phyloP scores from a whole-genome alignment of 2,888 invertebrate species.

The Encarsia formosa region DNA sequence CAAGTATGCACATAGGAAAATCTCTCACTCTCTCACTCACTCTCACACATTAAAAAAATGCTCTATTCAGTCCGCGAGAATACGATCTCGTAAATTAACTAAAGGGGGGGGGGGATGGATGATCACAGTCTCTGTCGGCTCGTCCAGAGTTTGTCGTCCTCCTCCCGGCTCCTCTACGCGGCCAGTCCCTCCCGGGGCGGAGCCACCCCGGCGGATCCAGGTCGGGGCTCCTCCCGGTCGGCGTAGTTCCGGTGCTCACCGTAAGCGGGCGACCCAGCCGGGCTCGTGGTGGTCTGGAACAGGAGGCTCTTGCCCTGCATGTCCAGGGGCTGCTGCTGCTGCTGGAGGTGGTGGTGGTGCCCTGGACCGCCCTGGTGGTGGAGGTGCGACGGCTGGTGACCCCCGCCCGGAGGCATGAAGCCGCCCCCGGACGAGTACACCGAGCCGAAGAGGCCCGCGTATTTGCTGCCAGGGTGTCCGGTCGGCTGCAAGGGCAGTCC shows the following conservation, averaged over 20 bases:
- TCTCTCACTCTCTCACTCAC: no score
- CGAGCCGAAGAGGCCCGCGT: conserved; percentile 74
- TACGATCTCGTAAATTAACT: neutral
- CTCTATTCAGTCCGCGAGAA: conserved; percentile 19
- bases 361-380: neutral
- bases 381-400: conserved; percentile 40
- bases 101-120: no score
- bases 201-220: conserved; percentile 45
- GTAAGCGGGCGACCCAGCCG: conserved; percentile 49
- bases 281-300: conserved; percentile 41
- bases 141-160: neutral
- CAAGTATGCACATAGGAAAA: no score
- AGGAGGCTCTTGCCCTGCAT: conserved; percentile 46
- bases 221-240: conserved; percentile 12
- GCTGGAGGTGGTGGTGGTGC: conserved; percentile 45
- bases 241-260: conserved; percentile 30
- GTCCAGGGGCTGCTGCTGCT: conserved; percentile 44
- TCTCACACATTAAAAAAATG: conserved; percentile 17
- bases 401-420: conserved; percentile 41
- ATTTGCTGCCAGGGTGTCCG: conserved; percentile 52
- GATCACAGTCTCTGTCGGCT: no score
- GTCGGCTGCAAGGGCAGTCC: conserved; percentile 5
- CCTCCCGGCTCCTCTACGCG: conserved; percentile 52
- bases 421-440: conserved; percentile 55
- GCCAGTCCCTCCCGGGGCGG: conserved; percentile 68